Base-by-base conservation (phyloP, 1,140 invertebrate species). In the Ruditapes philippinarum region DNA sequence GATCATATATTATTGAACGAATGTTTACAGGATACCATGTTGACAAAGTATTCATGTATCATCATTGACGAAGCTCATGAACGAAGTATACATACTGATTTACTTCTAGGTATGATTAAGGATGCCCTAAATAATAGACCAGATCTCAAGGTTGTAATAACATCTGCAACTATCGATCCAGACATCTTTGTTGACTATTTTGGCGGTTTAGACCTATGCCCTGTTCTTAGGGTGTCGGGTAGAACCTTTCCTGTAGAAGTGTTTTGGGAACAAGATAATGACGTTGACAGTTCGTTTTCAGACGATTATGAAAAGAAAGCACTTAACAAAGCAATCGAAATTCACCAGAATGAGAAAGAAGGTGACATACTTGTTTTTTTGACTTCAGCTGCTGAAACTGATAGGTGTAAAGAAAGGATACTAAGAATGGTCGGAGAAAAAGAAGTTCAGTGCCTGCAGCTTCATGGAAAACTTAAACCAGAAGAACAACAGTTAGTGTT, bases 61-160 rank as follows among this genome's bases (percentile, higher is more conserved):
- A 97, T 99, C 81, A 96, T 99, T 70, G 99, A 99, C 96, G 99
- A 99, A 96, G 99, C 98, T 68, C 99, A 99, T 95, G 99, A 99
- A 96, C 96, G 99, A 78, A 99, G 99, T 2, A 97, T 99, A 0
- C 98, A 98, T 92, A 99, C 98, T 0, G 99, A 99, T 96, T 96
- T 99, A 0, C 96, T 99, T 0, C 97, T 99, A 95, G 97, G 97
- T 86, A 97, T 98, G 95, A 96, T 98, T 14, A 97, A 98, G 96
- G 96, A 80, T 17, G 94, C 92, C 49, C 80, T 95, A 33, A 19
- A 38, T 19, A 45, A 70, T 0, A 80, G 95, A 68, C 89, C 87
- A 60, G 93, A 95, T 60, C 79, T 95, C 25, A 92, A 90, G 80
- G 90, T 95, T 0, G 85, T 96, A 25, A 89, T 96, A 4, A 95